phyloP scores from a whole-genome alignment of 1,140 invertebrate genomes.

The Caerostris extrusa region DNA sequence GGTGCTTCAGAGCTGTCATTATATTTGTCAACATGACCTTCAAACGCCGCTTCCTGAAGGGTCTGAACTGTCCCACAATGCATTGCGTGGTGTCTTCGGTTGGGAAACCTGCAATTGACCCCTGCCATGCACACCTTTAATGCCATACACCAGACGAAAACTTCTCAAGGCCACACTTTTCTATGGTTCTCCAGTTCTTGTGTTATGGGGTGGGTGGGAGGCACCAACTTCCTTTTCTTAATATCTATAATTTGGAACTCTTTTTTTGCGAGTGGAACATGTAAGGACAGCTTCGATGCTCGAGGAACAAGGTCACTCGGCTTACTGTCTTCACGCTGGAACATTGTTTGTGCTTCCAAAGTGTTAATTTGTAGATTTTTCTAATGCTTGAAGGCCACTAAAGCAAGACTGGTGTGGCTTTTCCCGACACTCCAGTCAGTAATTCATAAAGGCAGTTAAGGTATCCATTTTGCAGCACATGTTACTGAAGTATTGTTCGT shows the following conservation, averaged over 20 bases:
- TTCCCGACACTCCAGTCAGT: not conserved
- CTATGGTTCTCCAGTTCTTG: not conserved
- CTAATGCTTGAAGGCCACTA: conserved; percentile 22
- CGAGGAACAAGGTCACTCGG: conserved; percentile 57
- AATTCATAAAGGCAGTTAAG: not conserved
- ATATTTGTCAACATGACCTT: conserved; percentile 26
- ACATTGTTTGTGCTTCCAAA: conserved; percentile 17
- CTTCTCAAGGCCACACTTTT: not conserved
- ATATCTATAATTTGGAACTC: conserved; percentile 55
- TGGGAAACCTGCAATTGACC: not conserved
- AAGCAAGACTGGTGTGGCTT: not conserved
- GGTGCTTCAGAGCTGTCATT: not conserved
- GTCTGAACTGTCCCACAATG: not conserved
- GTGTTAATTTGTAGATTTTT: conserved; percentile 31
- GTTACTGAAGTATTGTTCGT: no score
- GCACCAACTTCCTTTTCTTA: conserved; percentile 39
- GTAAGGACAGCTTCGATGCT: not conserved
- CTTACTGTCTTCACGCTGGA: not conserved
- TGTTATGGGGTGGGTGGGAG: conserved; percentile 8
- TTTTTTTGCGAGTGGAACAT: not conserved
- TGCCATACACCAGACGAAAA: not conserved
- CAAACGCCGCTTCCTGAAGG: not conserved
- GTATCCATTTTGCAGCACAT: no score
- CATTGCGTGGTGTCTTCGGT: not conserved
- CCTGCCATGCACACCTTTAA: not conserved